These are phyloP conservation scores for Actenoides lindsayi DNA, from an alignment of 2,113 vertebrate species.

Conservation along the genomic window DNA sequence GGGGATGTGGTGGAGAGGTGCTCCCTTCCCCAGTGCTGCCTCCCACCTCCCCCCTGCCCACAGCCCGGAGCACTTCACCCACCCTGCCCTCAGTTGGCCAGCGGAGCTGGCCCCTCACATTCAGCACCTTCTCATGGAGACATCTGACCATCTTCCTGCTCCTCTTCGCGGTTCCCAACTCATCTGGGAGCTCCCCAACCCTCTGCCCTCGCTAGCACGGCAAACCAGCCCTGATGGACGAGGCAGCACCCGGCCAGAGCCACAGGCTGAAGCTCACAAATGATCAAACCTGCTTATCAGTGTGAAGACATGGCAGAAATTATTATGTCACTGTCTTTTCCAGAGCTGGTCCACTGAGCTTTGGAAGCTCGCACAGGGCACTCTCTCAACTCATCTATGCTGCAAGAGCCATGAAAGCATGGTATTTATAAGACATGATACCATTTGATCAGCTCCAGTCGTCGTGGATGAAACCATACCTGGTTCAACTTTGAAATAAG, in stretches of 20 bases:
- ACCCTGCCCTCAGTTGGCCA: background rate
- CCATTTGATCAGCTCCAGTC: background rate
- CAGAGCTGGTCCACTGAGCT: background rate
- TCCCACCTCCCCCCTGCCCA: background rate
- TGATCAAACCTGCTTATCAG: background rate
- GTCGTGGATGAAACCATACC: background rate
- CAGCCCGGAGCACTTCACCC: background rate
- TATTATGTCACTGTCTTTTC: background rate
- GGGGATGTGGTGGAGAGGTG: background rate
- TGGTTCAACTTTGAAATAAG: background rate
- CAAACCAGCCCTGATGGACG: background rate
- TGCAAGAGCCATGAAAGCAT: background rate
- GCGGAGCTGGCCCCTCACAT: background rate
- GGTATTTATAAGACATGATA: background rate
- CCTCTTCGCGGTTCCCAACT: background rate
- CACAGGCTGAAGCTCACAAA: background rate
- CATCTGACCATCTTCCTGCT: background rate
- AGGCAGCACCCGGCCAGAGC: fast-evolving
- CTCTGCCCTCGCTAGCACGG: background rate
- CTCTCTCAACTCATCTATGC: background rate
- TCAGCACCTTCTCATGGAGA: background rate
- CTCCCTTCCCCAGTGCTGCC: background rate
- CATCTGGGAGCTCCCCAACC: fast-evolving
- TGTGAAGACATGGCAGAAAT: background rate
- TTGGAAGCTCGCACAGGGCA: background rate